Evolutionary conservation across 2,113 vertebrate genomes (phyloP).

Genomic region (Sander vitreus): DNA sequence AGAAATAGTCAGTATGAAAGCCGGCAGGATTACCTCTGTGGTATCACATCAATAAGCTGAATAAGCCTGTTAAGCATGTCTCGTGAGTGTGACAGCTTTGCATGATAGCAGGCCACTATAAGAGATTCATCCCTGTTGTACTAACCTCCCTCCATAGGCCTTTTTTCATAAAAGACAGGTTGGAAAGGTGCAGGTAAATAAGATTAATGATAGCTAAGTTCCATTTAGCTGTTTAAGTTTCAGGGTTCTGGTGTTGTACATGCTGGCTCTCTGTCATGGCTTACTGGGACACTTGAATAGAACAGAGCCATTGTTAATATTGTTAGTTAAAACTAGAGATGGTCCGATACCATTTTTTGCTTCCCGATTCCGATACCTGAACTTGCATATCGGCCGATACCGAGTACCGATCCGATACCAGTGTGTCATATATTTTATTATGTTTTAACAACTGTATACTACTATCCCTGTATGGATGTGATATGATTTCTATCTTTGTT

Average conservation of each 20-base stretch:
- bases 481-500: too few relatives aligned
- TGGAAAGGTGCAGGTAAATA: neutral
- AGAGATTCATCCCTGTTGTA: conserved; percentile 7
- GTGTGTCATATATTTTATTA: too few relatives aligned
- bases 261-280: neutral
- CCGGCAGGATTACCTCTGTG: conserved; percentile 53
- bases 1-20: conserved; percentile 45
- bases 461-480: too few relatives aligned
- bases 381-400: too few relatives aligned
- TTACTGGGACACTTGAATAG: neutral
- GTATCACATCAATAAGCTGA: conserved; percentile 33
- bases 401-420: too few relatives aligned
- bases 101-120: conserved; percentile 11
- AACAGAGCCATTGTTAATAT: neutral
- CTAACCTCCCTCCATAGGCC: neutral
- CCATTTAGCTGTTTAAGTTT: neutral
- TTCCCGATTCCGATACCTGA: too few relatives aligned
- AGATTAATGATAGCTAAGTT: neutral
- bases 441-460: too few relatives aligned
- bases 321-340: neutral
- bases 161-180: conserved; percentile 11
- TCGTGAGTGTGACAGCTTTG: conserved; percentile 8
- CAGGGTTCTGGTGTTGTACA: neutral
- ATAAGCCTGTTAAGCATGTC: conserved; percentile 57
- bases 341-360: too few relatives aligned